Evolutionary conservation across 2,797 vertebrate genomes (phyloP), one percentile per base, ranked within the genome.

Genomic region (Sebastes cheni): DNA sequence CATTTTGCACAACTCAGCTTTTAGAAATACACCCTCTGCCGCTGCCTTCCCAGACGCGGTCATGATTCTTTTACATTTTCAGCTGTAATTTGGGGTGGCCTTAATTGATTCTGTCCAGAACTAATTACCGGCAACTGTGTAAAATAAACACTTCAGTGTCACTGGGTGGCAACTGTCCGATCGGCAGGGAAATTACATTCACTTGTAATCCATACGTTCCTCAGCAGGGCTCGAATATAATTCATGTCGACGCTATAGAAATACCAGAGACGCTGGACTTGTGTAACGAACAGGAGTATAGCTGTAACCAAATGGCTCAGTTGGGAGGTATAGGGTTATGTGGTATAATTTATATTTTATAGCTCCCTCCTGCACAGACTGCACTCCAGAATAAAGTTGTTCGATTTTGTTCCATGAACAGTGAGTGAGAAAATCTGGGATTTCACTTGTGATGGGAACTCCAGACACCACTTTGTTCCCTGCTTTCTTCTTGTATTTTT

Each of bases 261-360:
- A 86, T 59, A 88, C 59, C 85, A 87, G 88, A 89, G 87, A 90
- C 69, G 68, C 88, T 83, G 85, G 87, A 82, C 70, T 89, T 75
- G 78, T 83, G 82, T 86, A 90, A 86, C 77, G 84, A 95, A 93
- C 92, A 94, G 93, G 91, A 94, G 93, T 91, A 87, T 87, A 91
- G 87, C 90, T 93, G 91, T 94, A 94, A 93, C 93, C 91, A 89
- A 95, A 95, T 93, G 91, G 91, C 93, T 92, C 94, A 93, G 85
- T 75, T 88, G 95, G 95, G 95, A 95, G 92, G 89, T 94, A 89
- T 93, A 92, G 90, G 92, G 92, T 94, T 94, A 93, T 95, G 93
- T 93, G 91, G 91, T 94, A 90, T 95, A 93, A 95, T 95, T 95
- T 94, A 95, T 94, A 91, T 95, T 96, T 95, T 95, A 95, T 92